Base-by-base conservation (phyloP, 2,888 invertebrate genomes). In the Cheilosia impressa region DNA sequence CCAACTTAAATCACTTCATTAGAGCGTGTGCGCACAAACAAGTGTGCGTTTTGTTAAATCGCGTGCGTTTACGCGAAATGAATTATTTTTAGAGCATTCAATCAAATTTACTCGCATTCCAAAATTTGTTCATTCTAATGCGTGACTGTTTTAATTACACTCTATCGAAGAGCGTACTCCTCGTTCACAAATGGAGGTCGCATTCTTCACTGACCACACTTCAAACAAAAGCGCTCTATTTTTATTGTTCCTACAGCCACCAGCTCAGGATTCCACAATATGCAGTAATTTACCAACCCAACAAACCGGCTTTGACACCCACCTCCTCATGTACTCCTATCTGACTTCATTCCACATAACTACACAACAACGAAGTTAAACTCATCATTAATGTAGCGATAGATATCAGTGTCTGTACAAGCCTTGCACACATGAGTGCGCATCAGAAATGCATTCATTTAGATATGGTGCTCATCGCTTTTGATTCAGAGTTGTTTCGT, bases 361-460 rank as follows among this genome's bases (percentile, higher is more conserved):
- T 55, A 17, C 22, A 13, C 24, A 43, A 13, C n/a, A 24, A n/a
- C 41, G 5, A 13, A 55, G 19, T 27, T n/a, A 15, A 60, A 65
- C 34, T 52, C 58, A 52, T 65, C 41, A 78, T 50, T 52, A 66
- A 7, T 4, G 15, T 24, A 38, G 10, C 38, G n/a, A 62, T 60
- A 47, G 31, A 69, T 63, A 81, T 75, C 68, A 58, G 75, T 63
- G 19, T 52, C 68, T 50, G 63, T 71, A 57, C 62, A 69, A 63
- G 50, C 50, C 15, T 58, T 71, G 65, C 58, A 71, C 71, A 58
- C 76, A 76, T 71, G 69, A 71, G 69, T 76, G 69, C 24, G 71
- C 76, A 69, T 15, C 38, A 34, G 52, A 82, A 76, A 82, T 76
- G 69, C 81, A 82, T 71, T 82, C 71, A 76, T 47, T 58, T 71